Percentiles rank a stretch among this genome's conserved stretches.
These are phyloP conservation scores for Galaxias olidus DNA, from an alignment of 2,797 vertebrate species.

Conservation along the genomic window DNA sequence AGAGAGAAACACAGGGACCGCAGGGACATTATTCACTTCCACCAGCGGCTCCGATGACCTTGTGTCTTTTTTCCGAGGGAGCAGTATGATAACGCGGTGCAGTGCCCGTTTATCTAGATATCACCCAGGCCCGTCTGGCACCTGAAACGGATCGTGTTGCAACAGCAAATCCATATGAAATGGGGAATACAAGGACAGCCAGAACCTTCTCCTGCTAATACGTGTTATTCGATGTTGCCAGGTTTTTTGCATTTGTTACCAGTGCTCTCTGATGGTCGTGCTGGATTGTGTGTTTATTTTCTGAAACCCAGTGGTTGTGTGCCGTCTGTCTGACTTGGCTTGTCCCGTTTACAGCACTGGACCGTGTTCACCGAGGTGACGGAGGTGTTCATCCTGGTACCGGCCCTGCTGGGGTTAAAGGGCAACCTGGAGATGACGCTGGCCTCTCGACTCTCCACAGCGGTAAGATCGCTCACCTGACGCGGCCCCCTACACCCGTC, in stretches of 20 bases:
- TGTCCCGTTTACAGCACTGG: slow-evolving; percentile 85
- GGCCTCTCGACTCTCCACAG: slow-evolving; percentile 96
- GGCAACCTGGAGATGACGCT: slow-evolving; percentile 99
- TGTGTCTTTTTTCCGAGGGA: slow-evolving; percentile 22
- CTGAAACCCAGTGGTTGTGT: not conserved
- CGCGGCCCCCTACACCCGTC: not conserved
- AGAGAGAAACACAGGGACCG: not conserved
- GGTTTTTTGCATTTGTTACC: not conserved
- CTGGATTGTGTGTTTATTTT: too few relatives aligned
- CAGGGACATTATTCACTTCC: not conserved
- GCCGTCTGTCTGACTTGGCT: not conserved
- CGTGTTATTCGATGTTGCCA: not conserved
- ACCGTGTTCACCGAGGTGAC: slow-evolving; percentile 93
- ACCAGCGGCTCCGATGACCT: slow-evolving; percentile 27
- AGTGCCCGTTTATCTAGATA: slow-evolving; percentile 13
- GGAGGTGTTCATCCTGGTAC: slow-evolving; percentile 96
- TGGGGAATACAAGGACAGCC: slow-evolving; percentile 30
- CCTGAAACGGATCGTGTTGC: slow-evolving; percentile 36
- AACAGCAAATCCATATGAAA: slow-evolving; percentile 42
- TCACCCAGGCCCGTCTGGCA: slow-evolving; percentile 10
- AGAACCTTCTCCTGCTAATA: slow-evolving; percentile 2
- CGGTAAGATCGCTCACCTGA: slow-evolving; percentile 78
- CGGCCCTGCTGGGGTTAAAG: slow-evolving; percentile 94
- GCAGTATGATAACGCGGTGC: slow-evolving; percentile 9
- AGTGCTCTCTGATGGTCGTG: not conserved